A percentile compares a stretch with the other conserved stretches of the same genome.
Conservation (phyloP, 2,113 vertebrate genomes). For the Calcarius ornatus region DNA sequence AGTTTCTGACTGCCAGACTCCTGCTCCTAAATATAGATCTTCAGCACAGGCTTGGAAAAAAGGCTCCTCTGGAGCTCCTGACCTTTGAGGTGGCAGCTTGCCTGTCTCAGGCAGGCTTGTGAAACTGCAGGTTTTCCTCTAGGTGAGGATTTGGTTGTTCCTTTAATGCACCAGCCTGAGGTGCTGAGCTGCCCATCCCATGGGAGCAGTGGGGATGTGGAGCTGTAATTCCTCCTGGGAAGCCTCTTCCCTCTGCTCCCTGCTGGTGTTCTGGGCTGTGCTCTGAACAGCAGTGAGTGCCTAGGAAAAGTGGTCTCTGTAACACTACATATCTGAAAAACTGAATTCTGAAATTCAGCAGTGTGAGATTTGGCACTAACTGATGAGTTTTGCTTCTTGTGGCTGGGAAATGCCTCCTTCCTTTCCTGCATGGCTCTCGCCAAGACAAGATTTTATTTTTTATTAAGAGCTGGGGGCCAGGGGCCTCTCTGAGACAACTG, state of each 20-base stretch:
- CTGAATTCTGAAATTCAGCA: neutral
- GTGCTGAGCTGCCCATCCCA: neutral
- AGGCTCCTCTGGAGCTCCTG: neutral
- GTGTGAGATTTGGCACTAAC: neutral
- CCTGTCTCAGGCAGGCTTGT: neutral
- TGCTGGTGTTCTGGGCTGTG: neutral
- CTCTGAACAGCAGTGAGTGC: neutral
- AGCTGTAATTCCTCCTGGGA: neutral
- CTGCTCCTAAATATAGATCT: neutral
- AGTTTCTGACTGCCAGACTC: neutral
- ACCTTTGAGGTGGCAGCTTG: neutral
- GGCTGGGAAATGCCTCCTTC: neutral
- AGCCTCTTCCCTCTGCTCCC: neutral
- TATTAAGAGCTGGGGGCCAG: neutral
- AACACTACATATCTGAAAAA: neutral
- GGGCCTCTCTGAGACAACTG: neutral
- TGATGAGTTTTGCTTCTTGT: neutral
- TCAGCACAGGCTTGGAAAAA: neutral
- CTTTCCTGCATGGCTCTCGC: neutral
- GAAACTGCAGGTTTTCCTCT: neutral
- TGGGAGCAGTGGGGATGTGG: fast-evolving
- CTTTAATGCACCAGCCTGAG: neutral
- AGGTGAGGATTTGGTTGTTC: neutral
- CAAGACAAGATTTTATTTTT: neutral
- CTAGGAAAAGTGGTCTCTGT: neutral